Evolutionary conservation across 2,113 vertebrate genomes (phyloP).

Genomic region (Channa argus): DNA sequence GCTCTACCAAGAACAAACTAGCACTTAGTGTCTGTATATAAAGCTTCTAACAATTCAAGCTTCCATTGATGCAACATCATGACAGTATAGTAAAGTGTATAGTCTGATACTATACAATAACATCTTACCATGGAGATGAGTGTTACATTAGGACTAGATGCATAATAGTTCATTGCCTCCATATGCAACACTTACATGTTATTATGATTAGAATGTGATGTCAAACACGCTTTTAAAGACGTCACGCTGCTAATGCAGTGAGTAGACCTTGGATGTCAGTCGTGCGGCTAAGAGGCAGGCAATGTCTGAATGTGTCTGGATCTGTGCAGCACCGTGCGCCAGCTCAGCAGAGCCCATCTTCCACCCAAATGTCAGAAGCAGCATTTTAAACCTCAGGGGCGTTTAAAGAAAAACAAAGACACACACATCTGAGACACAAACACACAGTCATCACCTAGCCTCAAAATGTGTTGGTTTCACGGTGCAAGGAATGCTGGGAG

Average conservation of each 20-base stretch:
- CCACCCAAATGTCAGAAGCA: slow-evolving; percentile 57
- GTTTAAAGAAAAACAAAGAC: slow-evolving; percentile 49
- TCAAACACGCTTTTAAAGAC: background rate
- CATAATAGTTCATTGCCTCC: too few relatives aligned
- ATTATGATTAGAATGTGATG: background rate
- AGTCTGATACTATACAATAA: too few relatives aligned
- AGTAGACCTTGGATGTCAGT: background rate
- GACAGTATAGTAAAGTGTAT: too few relatives aligned
- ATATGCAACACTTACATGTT: too few relatives aligned
- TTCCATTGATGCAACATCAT: too few relatives aligned
- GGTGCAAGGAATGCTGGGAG: slow-evolving; percentile 65
- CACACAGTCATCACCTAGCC: slow-evolving; percentile 37
- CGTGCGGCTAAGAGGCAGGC: background rate
- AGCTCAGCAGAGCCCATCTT: slow-evolving; percentile 18
- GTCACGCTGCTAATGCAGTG: background rate
- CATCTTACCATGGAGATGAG: too few relatives aligned
- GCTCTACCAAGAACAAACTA: too few relatives aligned
- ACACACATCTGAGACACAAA: background rate
- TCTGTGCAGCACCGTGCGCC: background rate
- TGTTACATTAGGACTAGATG: too few relatives aligned
- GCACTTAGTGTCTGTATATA: too few relatives aligned
- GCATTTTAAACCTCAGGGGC: slow-evolving; percentile 32
- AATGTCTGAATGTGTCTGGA: slow-evolving; percentile 21
- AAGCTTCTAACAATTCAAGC: too few relatives aligned
- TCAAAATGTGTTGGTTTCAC: slow-evolving; percentile 57